Conservation (phyloP, 2,113 vertebrate genomes). For the Otolemur garnettii region DNA sequence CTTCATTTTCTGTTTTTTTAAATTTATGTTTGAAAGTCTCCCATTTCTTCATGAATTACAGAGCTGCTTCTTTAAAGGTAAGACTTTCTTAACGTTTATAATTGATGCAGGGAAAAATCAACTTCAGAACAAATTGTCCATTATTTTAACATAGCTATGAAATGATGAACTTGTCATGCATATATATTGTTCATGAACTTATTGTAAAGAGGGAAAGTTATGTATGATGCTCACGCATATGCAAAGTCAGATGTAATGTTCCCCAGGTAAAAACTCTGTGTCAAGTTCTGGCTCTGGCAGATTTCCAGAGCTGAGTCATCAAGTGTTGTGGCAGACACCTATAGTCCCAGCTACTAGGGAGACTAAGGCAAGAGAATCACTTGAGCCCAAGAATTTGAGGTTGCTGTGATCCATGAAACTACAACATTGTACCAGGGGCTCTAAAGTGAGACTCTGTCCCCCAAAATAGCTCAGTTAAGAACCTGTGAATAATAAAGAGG, state of each 20-base stretch:
- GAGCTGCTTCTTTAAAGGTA: neutral
- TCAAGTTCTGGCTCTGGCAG: conserved; percentile 70
- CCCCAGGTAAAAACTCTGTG: conserved; percentile 41
- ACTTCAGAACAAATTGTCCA: conserved; percentile 10
- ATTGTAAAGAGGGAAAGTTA: conserved; percentile 18
- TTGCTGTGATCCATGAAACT: no score
- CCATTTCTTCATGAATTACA: neutral
- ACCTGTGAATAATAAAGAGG: conserved; percentile 30
- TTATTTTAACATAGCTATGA: neutral
- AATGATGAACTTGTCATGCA: neutral
- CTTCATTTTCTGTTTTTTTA: neutral
- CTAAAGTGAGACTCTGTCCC: no score
- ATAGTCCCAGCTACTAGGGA: no score
- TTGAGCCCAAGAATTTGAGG: no score
- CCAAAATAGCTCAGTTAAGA: conserved; percentile 59
- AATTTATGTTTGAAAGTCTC: conserved; percentile 54
- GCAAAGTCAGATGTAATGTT: neutral
- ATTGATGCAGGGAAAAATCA: conserved; percentile 24
- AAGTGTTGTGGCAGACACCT: no score
- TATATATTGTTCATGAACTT: conserved; percentile 40
- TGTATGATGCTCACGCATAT: neutral
- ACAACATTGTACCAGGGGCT: no score
- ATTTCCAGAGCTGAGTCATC: conserved; percentile 7
- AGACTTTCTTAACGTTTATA: conserved; percentile 12
- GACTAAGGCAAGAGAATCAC: no score